phyloP scores from a whole-genome alignment of 2,797 vertebrate genomes.

The Nyctalus aviator region DNA sequence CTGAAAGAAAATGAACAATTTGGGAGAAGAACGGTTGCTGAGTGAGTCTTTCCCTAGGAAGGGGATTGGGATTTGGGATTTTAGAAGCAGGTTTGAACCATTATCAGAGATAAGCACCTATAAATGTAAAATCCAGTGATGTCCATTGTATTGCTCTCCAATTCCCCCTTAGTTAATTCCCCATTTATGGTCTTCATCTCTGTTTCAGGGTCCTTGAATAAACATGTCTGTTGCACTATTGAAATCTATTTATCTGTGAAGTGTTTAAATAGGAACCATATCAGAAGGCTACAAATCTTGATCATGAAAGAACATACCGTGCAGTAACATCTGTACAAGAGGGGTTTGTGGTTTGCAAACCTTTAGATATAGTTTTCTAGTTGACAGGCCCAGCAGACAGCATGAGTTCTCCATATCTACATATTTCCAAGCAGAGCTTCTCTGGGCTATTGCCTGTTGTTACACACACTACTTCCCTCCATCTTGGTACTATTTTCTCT shows the following conservation, averaged over 20 bases:
- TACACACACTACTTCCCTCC: not conserved
- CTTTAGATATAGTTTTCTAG: not conserved
- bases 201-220: not conserved
- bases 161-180: not conserved
- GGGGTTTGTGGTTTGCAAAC: not conserved
- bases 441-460: not conserved
- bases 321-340: not conserved
- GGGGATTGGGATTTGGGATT: not conserved
- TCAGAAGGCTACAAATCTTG: not conserved
- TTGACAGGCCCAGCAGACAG: not conserved
- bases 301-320: not conserved
- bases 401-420: not conserved
- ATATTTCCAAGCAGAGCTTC: not conserved
- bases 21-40: not conserved
- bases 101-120: not conserved
- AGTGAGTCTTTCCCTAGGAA: not conserved
- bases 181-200: not conserved
- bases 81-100: conserved; percentile 6
- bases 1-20: conserved; percentile 13
- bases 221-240: not conserved
- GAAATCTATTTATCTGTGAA: conserved; percentile 24
- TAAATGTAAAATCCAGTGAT: not conserved
- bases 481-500: not conserved
- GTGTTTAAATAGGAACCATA: not conserved
- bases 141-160: not conserved